Evolutionary conservation across 2,113 vertebrate genomes (phyloP).

Genomic region (Carassius auratus): DNA sequence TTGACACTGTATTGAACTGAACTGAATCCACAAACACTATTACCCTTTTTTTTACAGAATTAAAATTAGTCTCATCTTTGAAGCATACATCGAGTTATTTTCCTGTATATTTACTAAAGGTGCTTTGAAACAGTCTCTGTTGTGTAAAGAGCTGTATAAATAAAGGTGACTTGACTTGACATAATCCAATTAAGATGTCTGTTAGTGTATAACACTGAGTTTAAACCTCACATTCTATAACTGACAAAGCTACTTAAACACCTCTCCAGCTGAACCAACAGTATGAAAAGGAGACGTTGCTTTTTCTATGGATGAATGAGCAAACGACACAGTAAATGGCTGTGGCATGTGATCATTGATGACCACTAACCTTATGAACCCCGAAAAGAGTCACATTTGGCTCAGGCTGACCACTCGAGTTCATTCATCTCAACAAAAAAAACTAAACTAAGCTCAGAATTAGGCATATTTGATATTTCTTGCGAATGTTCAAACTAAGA

Average conservation of each 20-base stretch:
- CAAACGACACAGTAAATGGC: conserved; percentile 30
- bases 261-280: conserved; percentile 68
- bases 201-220: too few species aligned
- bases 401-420: background rate
- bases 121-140: too few species aligned
- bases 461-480: background rate
- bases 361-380: conserved; percentile 18
- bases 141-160: too few species aligned
- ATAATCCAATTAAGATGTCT: too few species aligned
- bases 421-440: background rate
- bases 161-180: too few species aligned
- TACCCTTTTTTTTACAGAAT: too few species aligned
- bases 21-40: too few species aligned
- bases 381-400: conserved; percentile 13
- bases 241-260: conserved; percentile 51
- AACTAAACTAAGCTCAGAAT: background rate
- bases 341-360: conserved; percentile 24
- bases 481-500: background rate
- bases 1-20: too few species aligned
- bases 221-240: too few species aligned
- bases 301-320: conserved; percentile 14
- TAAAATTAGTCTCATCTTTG: too few species aligned
- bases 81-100: too few species aligned
- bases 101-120: too few species aligned
- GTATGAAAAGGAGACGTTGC: background rate